Evolutionary conservation across 2,888 invertebrate species (phyloP).

Genomic region (Mesoligia furuncula): DNA sequence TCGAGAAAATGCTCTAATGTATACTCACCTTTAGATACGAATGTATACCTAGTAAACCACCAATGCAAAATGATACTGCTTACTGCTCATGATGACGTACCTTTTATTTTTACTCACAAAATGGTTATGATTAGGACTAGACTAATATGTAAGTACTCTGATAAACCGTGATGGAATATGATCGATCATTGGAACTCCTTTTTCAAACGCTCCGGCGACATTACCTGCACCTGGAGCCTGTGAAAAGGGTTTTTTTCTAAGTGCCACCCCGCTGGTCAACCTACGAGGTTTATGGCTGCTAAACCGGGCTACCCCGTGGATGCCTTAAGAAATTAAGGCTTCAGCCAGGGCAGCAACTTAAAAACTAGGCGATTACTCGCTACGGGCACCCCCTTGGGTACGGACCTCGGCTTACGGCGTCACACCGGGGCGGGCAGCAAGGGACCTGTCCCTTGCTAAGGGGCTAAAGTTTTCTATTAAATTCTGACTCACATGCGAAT

Average conservation of each 20-base stretch:
- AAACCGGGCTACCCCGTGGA: too few relatives aligned
- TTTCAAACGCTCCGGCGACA: neutral
- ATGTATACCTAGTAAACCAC: neutral
- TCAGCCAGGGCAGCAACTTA: neutral
- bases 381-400: neutral
- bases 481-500: neutral
- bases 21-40: neutral
- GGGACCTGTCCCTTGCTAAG: neutral
- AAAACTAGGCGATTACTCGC: neutral
- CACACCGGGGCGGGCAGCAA: neutral
- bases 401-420: neutral
- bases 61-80: neutral
- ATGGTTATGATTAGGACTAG: neutral
- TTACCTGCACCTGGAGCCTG: neutral
- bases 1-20: too few relatives aligned
- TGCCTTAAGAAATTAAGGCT: neutral
- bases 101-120: neutral
- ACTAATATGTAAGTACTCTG: neutral
- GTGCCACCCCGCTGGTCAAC: neutral
- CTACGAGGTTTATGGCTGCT: neutral
- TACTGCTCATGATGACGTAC: neutral
- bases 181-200: neutral
- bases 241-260: neutral
- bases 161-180: neutral
- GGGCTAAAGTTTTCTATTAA: neutral